Conservation (phyloP, 1,140 invertebrate genomes). For the Trichonephila inaurata region DNA sequence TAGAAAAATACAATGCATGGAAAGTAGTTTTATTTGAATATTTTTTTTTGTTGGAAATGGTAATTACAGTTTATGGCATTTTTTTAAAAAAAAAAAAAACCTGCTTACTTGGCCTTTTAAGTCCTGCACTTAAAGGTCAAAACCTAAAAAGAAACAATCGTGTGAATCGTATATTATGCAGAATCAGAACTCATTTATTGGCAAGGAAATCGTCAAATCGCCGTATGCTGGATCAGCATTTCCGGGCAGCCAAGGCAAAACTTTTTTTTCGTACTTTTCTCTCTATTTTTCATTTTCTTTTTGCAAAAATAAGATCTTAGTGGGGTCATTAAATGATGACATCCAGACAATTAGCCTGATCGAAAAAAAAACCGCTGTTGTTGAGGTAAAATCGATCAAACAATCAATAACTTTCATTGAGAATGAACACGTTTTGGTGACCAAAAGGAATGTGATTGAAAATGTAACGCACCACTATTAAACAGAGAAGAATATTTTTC, state of each 20-base stretch:
- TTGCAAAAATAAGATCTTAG: not conserved
- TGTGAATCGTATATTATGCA: not conserved
- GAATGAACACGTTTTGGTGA: slow-evolving; percentile 49
- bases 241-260: not conserved
- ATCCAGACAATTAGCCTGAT: slow-evolving; percentile 41
- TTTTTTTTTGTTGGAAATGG: no score
- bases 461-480: not conserved
- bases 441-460: slow-evolving; percentile 34
- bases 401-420: slow-evolving; percentile 47
- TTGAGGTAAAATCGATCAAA: slow-evolving; percentile 33
- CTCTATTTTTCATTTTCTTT: not conserved
- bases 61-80: no score
- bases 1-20: no score
- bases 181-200: not conserved
- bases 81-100: no score
- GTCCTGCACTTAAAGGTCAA: no score
- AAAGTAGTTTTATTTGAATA: no score
- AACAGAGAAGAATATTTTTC: slow-evolving; percentile 32
- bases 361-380: not conserved
- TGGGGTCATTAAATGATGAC: slow-evolving; percentile 15
- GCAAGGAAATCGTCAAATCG: not conserved
- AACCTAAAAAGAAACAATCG: no score
- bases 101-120: no score
- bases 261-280: not conserved
- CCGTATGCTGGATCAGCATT: not conserved